Percentiles rank a stretch among this genome's conserved stretches.
These are phyloP conservation scores for Drosophila saltans DNA, from an alignment of 1,140 invertebrate species.

Conservation along the genomic window DNA sequence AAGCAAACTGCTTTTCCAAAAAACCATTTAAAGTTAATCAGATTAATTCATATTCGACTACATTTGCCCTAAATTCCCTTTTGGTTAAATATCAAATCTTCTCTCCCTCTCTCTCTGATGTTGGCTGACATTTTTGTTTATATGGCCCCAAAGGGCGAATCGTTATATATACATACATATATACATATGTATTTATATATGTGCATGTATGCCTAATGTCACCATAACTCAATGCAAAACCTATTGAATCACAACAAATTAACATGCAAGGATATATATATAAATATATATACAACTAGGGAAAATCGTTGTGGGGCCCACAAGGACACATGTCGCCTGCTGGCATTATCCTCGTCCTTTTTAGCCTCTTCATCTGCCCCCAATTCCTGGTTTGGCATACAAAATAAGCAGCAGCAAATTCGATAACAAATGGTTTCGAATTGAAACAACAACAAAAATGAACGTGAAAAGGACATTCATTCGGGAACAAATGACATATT, in stretches of 20 bases:
- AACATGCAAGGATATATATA: conserved; percentile 67
- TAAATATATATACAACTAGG: conserved; percentile 23
- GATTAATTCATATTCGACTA: conserved; percentile 18
- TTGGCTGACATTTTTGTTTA: conserved; percentile 10
- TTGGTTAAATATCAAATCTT: neutral
- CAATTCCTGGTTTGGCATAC: conserved; percentile 59
- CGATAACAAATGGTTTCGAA: conserved; percentile 79
- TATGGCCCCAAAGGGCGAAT: conserved; percentile 28
- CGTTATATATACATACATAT: conserved; percentile 22
- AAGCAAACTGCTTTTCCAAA: neutral
- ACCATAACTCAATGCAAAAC: conserved; percentile 74
- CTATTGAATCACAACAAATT: conserved; percentile 81
- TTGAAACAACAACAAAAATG: conserved; percentile 66
- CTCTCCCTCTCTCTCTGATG: neutral
- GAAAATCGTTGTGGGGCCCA: conserved; percentile 36
- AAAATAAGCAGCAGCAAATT: conserved; percentile 76
- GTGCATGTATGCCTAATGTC: conserved; percentile 57
- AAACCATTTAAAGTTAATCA: conserved; percentile 44
- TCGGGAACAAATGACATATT: conserved; percentile 79
- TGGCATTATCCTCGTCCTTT: conserved; percentile 24
- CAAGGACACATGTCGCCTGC: conserved; percentile 55
- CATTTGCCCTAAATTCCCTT: conserved; percentile 7
- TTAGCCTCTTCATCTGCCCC: conserved; percentile 12
- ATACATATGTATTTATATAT: conserved; percentile 7
- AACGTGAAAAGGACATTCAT: conserved; percentile 52